A percentile compares a stretch with the other conserved stretches of the same genome.
phyloP scores from a whole-genome alignment of 92 coral and sea anemone genomes.

The Siderastrea radians region DNA sequence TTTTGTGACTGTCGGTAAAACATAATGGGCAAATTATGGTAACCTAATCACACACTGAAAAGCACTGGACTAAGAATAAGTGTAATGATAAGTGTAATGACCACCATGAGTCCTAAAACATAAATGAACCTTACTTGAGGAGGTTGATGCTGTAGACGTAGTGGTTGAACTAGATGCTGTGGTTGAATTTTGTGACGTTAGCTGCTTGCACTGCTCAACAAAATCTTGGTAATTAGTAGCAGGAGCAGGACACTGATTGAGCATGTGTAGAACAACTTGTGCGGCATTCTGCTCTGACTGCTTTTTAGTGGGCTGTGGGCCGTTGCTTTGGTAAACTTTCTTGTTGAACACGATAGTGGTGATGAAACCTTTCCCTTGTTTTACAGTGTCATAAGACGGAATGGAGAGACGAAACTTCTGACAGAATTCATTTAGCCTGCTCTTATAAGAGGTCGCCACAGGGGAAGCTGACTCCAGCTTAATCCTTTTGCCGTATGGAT shows the following conservation, averaged over 20 bases:
- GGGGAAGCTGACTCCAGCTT: slow-evolving; percentile 51
- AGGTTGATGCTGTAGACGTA: slow-evolving; percentile 3
- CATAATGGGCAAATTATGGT: too few relatives aligned
- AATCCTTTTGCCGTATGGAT: slow-evolving; percentile 67
- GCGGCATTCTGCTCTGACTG: slow-evolving; percentile 94
- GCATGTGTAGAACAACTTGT: slow-evolving; percentile 82
- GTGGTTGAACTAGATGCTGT: slow-evolving; percentile 15
- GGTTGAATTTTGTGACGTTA: slow-evolving; percentile 31
- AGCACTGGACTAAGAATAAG: not conserved
- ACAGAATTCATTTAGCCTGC: slow-evolving; percentile 92
- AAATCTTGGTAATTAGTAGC: slow-evolving; percentile 57
- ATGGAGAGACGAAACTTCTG: slow-evolving; percentile 87
- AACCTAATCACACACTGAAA: too few relatives aligned
- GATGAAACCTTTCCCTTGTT: slow-evolving; percentile 66
- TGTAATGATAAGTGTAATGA: too few relatives aligned
- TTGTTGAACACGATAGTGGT: slow-evolving; percentile 65
- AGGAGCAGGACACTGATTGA: slow-evolving; percentile 85
- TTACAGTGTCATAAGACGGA: slow-evolving; percentile 80
- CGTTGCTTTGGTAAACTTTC: slow-evolving; percentile 70
- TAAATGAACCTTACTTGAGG: slow-evolving; percentile 14
- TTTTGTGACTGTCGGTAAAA: too few relatives aligned
- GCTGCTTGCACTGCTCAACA: slow-evolving; percentile 71
- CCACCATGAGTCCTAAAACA: not conserved
- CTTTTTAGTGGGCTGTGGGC: slow-evolving; percentile 80
- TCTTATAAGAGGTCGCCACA: slow-evolving; percentile 71